Evolutionary conservation across 2,113 vertebrate genomes (phyloP), one percentile per base, ranked within the genome.

Genomic region (Carassius carassius): DNA sequence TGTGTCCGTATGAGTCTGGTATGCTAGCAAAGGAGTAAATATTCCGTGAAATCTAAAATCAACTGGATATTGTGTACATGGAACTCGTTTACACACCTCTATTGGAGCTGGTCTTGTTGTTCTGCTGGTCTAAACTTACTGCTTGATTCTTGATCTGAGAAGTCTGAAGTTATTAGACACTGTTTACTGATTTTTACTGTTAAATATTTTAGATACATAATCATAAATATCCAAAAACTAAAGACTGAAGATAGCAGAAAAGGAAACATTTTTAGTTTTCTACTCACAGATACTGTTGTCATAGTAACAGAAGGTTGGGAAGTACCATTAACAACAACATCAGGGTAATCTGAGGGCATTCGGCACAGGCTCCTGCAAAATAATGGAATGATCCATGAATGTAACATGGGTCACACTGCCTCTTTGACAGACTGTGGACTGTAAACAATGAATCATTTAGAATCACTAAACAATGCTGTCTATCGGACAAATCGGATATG

Each of bases 351-450:
- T 14, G 91, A 88, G 29, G 92, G 92, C 83, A 94, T 88, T 74
- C 93, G 92, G 89, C 92, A 94, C 2, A 94, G 87, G 83, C 92
- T 94, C 88, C 94, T 95, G 89, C 8, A 89, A 75, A 82, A 84
- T 32, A 54, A 85, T 77, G 32, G 54, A 73, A 81, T 77, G 63
- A 5, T 47, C 69, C 54, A 35, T 78, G 44, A 85, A 80, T 35
- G 35, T 67, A 73, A 29, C 75, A 51, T 67, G 70, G 47, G 49
- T 76, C 25, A 67, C 29, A 41, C 51, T 77, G 63, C 25, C 29
- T 21, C 54, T 32, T 54, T 80, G 21, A 75, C 60, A 54, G 74
- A 73, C 21, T 77, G 49, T 44, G 58, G 63, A 32, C 62, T 47
- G 19, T 32, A 47, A 54, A 79, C 77, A 87, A 58, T 58, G 60